Base-by-base conservation (phyloP, 2,797 vertebrate species). In the Carcharodon carcharias region DNA sequence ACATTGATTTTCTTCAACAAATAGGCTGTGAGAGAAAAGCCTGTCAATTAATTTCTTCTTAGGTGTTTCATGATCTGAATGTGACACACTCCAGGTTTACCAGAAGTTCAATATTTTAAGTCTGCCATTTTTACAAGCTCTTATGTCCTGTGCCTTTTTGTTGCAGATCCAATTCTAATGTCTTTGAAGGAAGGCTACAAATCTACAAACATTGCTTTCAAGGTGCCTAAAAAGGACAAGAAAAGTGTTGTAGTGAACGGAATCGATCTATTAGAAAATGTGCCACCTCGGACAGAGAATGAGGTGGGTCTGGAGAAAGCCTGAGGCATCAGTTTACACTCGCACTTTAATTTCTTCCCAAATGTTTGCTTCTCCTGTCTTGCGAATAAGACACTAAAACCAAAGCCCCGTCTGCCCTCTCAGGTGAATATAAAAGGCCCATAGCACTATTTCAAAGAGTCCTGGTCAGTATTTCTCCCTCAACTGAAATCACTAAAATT, bases 141-240 rank as follows among this genome's bases (percentile, higher is more conserved):
- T 93, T 40, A 40, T 1, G 1, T 50, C 45, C 26, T 50, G 65
- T 35, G 58, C 94, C 45, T 94, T 0, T 96, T 97, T 31, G 96
- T 82, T 96, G 91, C 97, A 99, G 99, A 99, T 96, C 99, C 99
- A 0, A 98, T 99, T 96, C 97, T 99, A 97, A 98, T 99, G 98
- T 99, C 99, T 0, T 97, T 99, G 97, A 99, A 99, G 97, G 99
- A 99, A 96, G 99, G 99, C 96, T 99, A 99, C 97, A 98, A 98
- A 96, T 98, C 98, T 45, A 98, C 98, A 96, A 98, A 98, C 97
- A 96, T 99, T 0, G 98, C 99, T 96, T 99, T 99, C 97, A 99
- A 99, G 97, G 99, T 98, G 0, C 99, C 99, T 0, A 98, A 98
- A 96, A 98, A 98, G 97, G 99, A 99, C 96, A 99, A 99, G 98